Evolutionary conservation across 2,797 vertebrate genomes (phyloP), one percentile per base, ranked within the genome.

Genomic region (Anas acuta): DNA sequence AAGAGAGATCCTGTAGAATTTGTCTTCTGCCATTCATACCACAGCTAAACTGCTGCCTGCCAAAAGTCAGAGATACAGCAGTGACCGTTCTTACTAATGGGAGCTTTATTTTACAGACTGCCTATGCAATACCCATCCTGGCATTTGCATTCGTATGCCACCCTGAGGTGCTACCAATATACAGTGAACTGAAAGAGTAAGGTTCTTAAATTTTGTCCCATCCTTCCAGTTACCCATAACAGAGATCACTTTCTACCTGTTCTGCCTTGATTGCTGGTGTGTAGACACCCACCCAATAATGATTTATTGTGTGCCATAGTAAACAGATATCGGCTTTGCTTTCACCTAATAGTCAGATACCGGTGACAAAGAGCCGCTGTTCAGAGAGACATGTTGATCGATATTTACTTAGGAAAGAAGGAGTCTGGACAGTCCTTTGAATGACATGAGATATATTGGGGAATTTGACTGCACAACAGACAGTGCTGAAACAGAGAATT

Each of bases 131-230:
- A 61, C 99, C 99, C 69, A 99, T 99, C 97, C 98, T 99, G 95
- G 99, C 99, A 41, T 99, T 99, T 95, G 99, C 99, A 53, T 99
- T 99, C 43, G 99, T 99, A 93, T 99, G 99, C 97, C 99, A 99
- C 76, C 99, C 99, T 3, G 99, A 99, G 94, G 98, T 99, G 71
- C 98, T 99, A 93, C 99, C 99, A 43, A 99, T 99, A 98, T 99
- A 99, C 98, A 99, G 99, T 69, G 99, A 99, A 97, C 98, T 99
- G 37, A 99, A 99, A 98, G 98, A 99, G 99, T 99, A 97, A 98
- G 99, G 90, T 95, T 92, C 94, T 96, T 93, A 95, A 79, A 93
- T 96, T 92, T 96, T 89, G 91, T 97, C 95, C 71, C 2, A 9
- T 91, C 79, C 54, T 93, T 93, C 66, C 83, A 74, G 43, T 82